Evolutionary conservation across 2,888 invertebrate genomes (phyloP), one percentile per base, ranked within the genome.

Genomic region (Dolichopus griseipennis): DNA sequence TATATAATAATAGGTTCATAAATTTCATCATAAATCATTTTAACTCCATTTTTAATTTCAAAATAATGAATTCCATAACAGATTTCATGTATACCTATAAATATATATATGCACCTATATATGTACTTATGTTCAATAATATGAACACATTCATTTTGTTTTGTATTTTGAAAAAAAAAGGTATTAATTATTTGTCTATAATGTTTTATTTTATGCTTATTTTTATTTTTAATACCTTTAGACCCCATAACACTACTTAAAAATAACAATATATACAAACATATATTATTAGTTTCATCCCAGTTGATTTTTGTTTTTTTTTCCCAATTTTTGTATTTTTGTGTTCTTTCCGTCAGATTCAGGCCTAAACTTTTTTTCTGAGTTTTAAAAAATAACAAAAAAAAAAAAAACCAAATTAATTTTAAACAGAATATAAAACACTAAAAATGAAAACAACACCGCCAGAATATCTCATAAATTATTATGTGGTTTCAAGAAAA

Each of bases 101-200:
- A 37, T 52, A 52, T 52, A 52, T n/a, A n/a, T 52, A n/a, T 52
- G 8, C n/a, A n/a, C n/a, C n/a, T n/a, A n/a, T n/a, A 41, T 41
- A 41, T 12, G 8, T 41, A 41, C 41, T 12, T 41, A 15, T 41
- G 2, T 41, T 41, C 8, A 27, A 41, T 15, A 41, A 41, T 41
- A 15, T 41, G 41, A 9, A 41, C 15, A 41, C 8, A 41, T 41
- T 27, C 27, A 27, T 27, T 27, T 27, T 27, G 27, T 27, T 27
- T 27, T 27, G 27, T 27, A 27, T 27, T 27, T 27, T 4, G 27
- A 27, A 27, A 27, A 27, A 27, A 27, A 27, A 27, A 18, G 18
- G n/a, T 52, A 52, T 52, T 52, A 52, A 52, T 41, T 41, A 41
- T 52, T 52, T 52, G 52, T 52, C 52, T 52, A 52, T 52, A 52